Conservation (phyloP, 2,888 invertebrate species). For the Diaphora mendica region DNA sequence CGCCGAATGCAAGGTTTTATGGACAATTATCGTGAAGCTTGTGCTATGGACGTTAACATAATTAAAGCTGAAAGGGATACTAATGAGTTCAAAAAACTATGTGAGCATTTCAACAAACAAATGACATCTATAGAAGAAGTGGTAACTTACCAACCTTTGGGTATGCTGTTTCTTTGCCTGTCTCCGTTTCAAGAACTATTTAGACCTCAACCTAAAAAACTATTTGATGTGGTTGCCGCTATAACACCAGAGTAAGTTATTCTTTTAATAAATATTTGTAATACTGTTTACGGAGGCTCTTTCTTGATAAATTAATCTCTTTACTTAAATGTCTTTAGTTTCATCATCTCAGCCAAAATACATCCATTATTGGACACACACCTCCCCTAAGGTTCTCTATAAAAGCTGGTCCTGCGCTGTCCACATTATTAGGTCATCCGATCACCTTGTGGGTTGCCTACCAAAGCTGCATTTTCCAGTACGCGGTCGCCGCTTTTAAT, state of each 20-base stretch:
- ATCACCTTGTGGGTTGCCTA: too few relatives aligned
- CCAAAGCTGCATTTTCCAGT: too few relatives aligned
- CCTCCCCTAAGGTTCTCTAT: too few relatives aligned
- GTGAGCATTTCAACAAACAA: constrained; percentile 90
- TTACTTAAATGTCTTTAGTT: too few relatives aligned
- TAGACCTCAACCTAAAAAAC: constrained; percentile 89
- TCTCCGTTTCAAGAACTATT: constrained; percentile 90
- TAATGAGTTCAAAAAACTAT: constrained; percentile 88
- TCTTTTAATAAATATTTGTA: neutral
- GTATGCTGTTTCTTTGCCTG: constrained; percentile 90
- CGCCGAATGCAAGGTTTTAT: constrained; percentile 88
- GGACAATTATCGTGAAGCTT: constrained; percentile 90
- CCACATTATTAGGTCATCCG: too few relatives aligned
- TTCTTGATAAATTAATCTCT: neutral
- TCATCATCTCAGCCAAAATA: too few relatives aligned
- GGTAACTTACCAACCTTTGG: constrained; percentile 89
- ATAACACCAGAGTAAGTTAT: constrained; percentile 88
- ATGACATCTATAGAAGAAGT: constrained; percentile 89
- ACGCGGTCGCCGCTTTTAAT: too few relatives aligned
- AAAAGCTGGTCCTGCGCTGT: too few relatives aligned
- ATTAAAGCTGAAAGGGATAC: constrained; percentile 89
- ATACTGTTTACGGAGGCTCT: neutral
- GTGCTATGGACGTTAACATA: constrained; percentile 87
- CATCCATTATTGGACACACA: too few relatives aligned
- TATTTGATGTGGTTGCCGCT: constrained; percentile 88